phyloP scores from a whole-genome alignment of 2,113 vertebrate species.

The Cyanocitta stelleri region DNA sequence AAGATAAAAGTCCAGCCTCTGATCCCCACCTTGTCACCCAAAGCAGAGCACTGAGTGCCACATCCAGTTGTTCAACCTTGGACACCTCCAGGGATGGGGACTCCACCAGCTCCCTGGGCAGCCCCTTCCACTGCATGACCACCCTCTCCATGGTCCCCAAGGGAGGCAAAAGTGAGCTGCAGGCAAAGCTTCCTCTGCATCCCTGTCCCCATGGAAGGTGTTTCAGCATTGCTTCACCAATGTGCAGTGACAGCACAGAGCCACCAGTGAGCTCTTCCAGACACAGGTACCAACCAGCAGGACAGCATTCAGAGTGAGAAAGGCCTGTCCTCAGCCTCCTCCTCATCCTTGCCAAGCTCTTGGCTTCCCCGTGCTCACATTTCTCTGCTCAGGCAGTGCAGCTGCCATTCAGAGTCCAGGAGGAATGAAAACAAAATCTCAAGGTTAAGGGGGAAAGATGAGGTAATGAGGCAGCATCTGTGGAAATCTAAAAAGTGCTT shows the following conservation, averaged over 20 bases:
- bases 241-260: neutral
- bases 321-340: neutral
- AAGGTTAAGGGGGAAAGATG: neutral
- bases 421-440: neutral
- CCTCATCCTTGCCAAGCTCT: neutral
- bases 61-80: neutral
- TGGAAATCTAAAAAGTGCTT: neutral
- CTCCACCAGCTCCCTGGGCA: neutral
- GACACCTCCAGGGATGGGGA: neutral
- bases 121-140: neutral
- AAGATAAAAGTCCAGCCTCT: fast-evolving
- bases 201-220: fast-evolving
- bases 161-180: neutral
- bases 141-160: neutral
- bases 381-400: neutral
- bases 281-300: neutral
- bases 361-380: neutral
- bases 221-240: neutral
- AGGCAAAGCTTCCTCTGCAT: neutral
- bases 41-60: neutral
- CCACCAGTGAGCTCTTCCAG: neutral
- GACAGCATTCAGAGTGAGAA: neutral
- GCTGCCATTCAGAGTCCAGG: neutral
- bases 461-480: neutral
- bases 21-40: neutral